Base-by-base conservation (phyloP, 2,888 invertebrate species). In the Eilema depressum region DNA sequence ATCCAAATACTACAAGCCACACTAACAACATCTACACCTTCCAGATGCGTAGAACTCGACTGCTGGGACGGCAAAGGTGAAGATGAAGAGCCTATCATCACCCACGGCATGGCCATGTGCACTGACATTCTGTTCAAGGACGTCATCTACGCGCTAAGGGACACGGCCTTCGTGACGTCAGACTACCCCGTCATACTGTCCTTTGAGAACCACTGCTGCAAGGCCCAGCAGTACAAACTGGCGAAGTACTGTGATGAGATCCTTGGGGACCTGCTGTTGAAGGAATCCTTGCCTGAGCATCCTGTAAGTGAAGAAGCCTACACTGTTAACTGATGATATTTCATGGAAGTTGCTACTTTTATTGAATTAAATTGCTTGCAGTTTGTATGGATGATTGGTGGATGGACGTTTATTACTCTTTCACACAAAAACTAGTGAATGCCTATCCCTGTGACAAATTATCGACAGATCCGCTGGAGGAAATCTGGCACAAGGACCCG, bases 21-120 rank as follows among this genome's bases (percentile, higher is more conserved):
- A n/a, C 12, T 26, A 8, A n/a, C 12, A 47, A n/a, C 8, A 12
- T 41, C 26, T 23, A 47, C 14, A 0, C 12, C 10, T 86, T 89
- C 3, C 91, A 98, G 99, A 85, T 99, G 99, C 92, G 98, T 99
- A 4, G 99, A 99, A 92, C 96, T 99, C 68, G 99, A 99, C 93
- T 99, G 99, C 92, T 99, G 99, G 99, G 99, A 99, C 92, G 99
- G 99, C 12, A 98, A 98, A 92, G 98, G 98, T 0, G 99, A 99
- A 93, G 99, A 99, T 87, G 99, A 99, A 87, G 99, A 99, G 88
- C 99, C 99, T 0, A 99, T 99, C 86, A 99, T 99, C 82, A 99
- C 99, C 53, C 99, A 99, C 94, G 99, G 99, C 63, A 99, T 99
- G 96, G 99, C 99, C 8, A 99, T 99, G 99, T 99, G 99, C 90